Evolutionary conservation across 2,113 vertebrate species (phyloP), one percentile per base, ranked within the genome.

Genomic region (Leptosomus discolor): DNA sequence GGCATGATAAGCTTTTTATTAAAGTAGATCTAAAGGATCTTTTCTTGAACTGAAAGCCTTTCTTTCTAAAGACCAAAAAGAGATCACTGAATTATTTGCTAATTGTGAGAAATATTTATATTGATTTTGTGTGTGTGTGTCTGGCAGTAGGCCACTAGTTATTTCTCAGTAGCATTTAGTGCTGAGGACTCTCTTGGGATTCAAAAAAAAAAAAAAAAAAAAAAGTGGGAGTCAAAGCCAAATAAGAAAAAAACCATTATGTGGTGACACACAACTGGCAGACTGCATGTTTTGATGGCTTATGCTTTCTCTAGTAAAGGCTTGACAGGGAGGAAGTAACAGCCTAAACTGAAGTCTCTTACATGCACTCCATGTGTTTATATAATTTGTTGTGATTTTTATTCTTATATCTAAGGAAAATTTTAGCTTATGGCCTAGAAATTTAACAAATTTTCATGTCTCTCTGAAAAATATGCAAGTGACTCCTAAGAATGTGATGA

Each of bases 31-130:
- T 84, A 93, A 88, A 82, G 23, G 43, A 57, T 79, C 67, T 92
- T 91, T 93, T 19, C n/a, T 56, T 94, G 69, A 96, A 56, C 85
- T 77, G 56, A 79, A 79, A 79, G 24, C 18, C 22, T 48, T 90
- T 73, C 67, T 85, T 90, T 96, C 95, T 91, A 86, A 83, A 97
- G 91, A 97, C 76, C 78, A 73, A 90, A 58, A 92, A 92, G 45
- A 96, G 88, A 96, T 98, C 85, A 96, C 93, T 98, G 95, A 98
- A 97, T 98, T 98, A 98, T 98, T 98, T 98, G 87, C 96, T 98
- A 99, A 98, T 98, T 98, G 96, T 96, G 90, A 98, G 94, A 93
- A 98, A 97, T 97, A 97, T 94, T 91, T 79, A 37, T 98, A 98
- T 98, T 98, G 98, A 98, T 98, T 98, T 79, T 98, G 98, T 73